phyloP scores from a whole-genome alignment of 2,888 invertebrate genomes.

The Caenorhabditis imperialis region DNA sequence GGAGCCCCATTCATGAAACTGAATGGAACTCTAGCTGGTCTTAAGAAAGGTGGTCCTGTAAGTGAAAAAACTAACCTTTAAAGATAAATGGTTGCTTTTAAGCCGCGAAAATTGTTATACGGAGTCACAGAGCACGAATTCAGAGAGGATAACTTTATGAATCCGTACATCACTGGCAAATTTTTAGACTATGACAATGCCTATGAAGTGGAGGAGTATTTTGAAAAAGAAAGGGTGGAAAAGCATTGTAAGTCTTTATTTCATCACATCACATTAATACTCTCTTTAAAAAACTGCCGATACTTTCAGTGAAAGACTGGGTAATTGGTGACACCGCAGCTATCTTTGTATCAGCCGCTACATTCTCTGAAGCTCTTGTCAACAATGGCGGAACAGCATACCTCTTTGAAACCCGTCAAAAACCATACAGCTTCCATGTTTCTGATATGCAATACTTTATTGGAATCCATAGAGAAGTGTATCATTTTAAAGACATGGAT shows the following conservation, averaged over 20 bases:
- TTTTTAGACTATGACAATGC: conserved; percentile 24
- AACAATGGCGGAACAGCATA: conserved; percentile 23
- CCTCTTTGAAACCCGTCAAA: conserved; percentile 28
- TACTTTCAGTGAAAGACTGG: conserved; percentile 9
- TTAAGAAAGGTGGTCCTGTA: conserved; percentile 17
- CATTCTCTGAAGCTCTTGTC: conserved; percentile 19
- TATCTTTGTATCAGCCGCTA: conserved; percentile 22
- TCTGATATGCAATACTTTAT: conserved; percentile 54
- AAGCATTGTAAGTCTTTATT: no score
- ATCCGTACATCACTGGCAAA: conserved; percentile 3
- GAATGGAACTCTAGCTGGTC: conserved; percentile 3
- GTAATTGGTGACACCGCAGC: conserved; percentile 15
- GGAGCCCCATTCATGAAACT: conserved; percentile 23
- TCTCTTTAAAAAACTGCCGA: no score
- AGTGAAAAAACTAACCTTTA: no score
- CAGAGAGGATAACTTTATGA: not conserved
- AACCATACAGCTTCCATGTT: conserved; percentile 36
- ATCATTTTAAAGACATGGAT: conserved; percentile 24
- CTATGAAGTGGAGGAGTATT: conserved; percentile 3
- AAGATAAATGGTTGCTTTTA: no score
- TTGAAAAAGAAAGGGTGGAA: no score
- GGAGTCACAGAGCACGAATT: conserved; percentile 30
- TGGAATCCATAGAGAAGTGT: conserved; percentile 38
- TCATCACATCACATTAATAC: no score
- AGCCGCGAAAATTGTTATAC: conserved; percentile 17